Evolutionary conservation across 2,888 invertebrate genomes (phyloP).

Genomic region (Tipula lateralis): DNA sequence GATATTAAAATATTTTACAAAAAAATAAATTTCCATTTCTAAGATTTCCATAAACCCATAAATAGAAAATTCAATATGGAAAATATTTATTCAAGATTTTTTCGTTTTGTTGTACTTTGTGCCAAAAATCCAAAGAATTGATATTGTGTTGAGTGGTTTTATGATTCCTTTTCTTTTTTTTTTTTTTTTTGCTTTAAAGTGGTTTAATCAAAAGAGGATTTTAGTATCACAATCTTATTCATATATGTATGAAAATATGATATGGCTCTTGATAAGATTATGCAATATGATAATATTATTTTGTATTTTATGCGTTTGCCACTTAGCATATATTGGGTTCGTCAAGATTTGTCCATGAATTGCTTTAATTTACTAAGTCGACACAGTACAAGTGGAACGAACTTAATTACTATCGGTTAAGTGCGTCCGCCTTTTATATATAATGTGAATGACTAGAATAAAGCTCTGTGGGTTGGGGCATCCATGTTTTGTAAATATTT

Average conservation of each 20-base stretch:
- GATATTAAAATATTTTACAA: conserved; percentile 1
- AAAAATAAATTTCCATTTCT: not conserved
- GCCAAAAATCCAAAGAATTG: not conserved
- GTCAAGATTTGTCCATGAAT: too few species aligned
- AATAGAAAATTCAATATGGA: conserved; percentile 19
- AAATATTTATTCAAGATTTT: conserved; percentile 19
- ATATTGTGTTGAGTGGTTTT: not conserved
- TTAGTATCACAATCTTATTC: not conserved
- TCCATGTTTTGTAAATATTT: too few species aligned
- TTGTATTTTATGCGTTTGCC: not conserved
- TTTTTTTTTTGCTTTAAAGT: not conserved
- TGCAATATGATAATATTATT: not conserved
- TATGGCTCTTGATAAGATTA: not conserved
- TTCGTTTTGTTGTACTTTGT: not conserved
- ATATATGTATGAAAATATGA: not conserved
- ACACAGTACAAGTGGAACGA: too few species aligned
- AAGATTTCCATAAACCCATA: conserved; percentile 19
- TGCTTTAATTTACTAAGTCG: too few species aligned
- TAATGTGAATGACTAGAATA: too few species aligned
- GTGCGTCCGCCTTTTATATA: too few species aligned
- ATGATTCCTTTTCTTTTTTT: not conserved
- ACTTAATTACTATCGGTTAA: too few species aligned
- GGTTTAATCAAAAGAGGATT: conserved; percentile 24
- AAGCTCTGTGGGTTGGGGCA: too few species aligned
- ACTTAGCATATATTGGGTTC: conserved; percentile 9